Evolutionary conservation across 2,797 vertebrate genomes (phyloP), one percentile per base, ranked within the genome.

Genomic region (Acomys russatus): DNA sequence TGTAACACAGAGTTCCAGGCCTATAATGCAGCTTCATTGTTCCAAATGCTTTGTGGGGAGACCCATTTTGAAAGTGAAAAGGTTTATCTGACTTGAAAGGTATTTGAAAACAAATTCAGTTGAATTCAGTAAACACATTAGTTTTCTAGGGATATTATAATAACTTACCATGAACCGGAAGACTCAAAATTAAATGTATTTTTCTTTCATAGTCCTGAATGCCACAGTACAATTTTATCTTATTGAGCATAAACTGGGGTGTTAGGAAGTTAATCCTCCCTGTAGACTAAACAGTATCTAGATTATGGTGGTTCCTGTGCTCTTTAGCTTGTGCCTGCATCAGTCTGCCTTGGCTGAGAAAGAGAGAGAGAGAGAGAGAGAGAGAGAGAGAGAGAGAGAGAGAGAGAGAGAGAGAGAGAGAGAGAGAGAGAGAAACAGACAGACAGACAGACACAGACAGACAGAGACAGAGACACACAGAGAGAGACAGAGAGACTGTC

Each of bases 61-160:
- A 84, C 56, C 10, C 51, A 94, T 6, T 83, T 94, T 87, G 76
- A 92, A 96, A 87, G 14, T 85, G 28, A 87, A 15, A 64, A 49
- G 38, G 59, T 25, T 88, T 84, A 79, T 51, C 73, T 90, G 6
- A 78, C 59, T 94, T 77, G 28, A 83, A 74, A 92, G 28, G 64
- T 84, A 56, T 78, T 88, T 92, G 74, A 10, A 2, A 28, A 92
- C 87, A 54, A 94, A 87, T 82, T 89, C 4, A 91, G n/a, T 61
- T 83, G 51, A 78, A 44, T 92, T 89, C 59, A 86, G 23, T 92
- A 76, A 70, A 61, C 56, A 1, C 66, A 66, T 88, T 90, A 7
- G 15, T 95, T 97, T 92, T 51, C 61, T 33, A 0, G 63, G 20
- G n/a, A 18, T 88, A 20, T 68, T 68, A 18, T 61, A 94, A 88